A percentile compares a stretch with the other conserved stretches of the same genome.
phyloP scores from a whole-genome alignment of 37 sponge, comb jelly and placozoan genomes.

The Ephydatia muelleri region DNA sequence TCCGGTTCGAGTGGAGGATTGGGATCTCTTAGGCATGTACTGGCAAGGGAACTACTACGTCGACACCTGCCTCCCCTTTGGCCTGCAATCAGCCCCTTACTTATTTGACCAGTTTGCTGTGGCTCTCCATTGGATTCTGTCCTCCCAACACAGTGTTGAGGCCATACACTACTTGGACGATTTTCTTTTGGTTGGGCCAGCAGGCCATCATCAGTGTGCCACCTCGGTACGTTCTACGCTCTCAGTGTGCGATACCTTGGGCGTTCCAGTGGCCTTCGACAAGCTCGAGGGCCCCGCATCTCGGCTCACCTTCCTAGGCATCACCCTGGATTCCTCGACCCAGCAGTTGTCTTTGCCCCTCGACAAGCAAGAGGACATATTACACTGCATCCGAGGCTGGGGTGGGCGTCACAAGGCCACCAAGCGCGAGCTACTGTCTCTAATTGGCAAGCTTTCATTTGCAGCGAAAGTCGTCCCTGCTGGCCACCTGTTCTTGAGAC shows the following conservation, averaged over 20 bases:
- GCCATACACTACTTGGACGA: conserved; percentile 45
- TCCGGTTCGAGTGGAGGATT: conserved; percentile 36
- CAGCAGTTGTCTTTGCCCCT: conserved; percentile 5
- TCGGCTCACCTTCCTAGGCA: conserved; percentile 8
- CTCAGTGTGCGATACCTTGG: not conserved
- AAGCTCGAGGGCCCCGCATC: conserved; percentile 11
- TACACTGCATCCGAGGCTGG: not conserved
- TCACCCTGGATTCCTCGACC: not conserved
- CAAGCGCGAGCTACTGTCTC: conserved; percentile 15
- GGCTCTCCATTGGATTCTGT: conserved; percentile 35
- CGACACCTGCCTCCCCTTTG: too few relatives aligned
- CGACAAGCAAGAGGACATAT: conserved; percentile 2
- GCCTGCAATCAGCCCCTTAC: too few relatives aligned
- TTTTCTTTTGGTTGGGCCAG: conserved; percentile 14
- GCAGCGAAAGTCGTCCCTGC: conserved; percentile 31
- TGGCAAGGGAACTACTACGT: conserved; percentile 34
- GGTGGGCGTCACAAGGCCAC: not conserved
- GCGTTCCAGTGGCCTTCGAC: conserved; percentile 11
- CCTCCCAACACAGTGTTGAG: too few relatives aligned
- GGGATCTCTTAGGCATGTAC: conserved; percentile 42
- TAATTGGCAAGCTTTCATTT: conserved; percentile 28
- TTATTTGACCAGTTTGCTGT: conserved; percentile 26
- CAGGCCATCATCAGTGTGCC: too few relatives aligned
- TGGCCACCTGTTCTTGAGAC: conserved; percentile 12
- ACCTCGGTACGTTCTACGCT: too few relatives aligned